Evolutionary conservation across 2,797 vertebrate genomes (phyloP), one percentile per base, ranked within the genome.

Genomic region (Liasis olivaceus): DNA sequence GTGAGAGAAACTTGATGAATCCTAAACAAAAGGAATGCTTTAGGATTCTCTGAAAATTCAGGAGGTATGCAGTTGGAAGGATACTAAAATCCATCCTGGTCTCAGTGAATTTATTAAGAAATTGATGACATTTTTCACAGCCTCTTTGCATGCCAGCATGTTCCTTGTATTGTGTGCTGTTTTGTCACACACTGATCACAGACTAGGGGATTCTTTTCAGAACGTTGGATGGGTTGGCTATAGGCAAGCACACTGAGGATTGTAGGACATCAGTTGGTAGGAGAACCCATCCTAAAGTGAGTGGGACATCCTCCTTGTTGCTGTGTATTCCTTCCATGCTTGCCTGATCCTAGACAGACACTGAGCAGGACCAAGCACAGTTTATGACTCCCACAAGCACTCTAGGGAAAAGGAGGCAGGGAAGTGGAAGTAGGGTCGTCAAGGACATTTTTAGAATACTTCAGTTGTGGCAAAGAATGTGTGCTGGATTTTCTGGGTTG

Each of bases 101-200:
- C 62, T 31, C 31, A 85, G 66, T 89, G 84, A 81, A 87, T 94
- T 62, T 90, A 51, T 81, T 47, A 93, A 94, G 17, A 60, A 91
- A 47, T 13, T 89, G 84, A 17, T 54, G 72, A 72, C 58, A 91
- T 62, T n/a, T 94, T 64, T 92, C 59, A 94, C 85, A 91, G 90
- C 47, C 26, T 13, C 91, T 90, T 93, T 96, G 72, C 56, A 81
- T 90, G 56, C 90, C 89, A 91, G 81, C 77, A 64, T 94, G 72
- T 90, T 96, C 94, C 72, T 60, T 81, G 66, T 77, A 54, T 86
- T 47, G 87, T 92, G 58, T 51, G 88, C 89, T 14, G 0, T 84
- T 94, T 95, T 91, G 54, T 88, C 62, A 69, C 59, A 91, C 81
- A 59, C 84, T 93, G 90, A 81, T 81, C 77, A 81, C 42, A 81